Percentiles rank a stretch among this genome's conserved stretches.
Conservation (phyloP, 2,797 vertebrate species). For the Xenentodon cancila region DNA sequence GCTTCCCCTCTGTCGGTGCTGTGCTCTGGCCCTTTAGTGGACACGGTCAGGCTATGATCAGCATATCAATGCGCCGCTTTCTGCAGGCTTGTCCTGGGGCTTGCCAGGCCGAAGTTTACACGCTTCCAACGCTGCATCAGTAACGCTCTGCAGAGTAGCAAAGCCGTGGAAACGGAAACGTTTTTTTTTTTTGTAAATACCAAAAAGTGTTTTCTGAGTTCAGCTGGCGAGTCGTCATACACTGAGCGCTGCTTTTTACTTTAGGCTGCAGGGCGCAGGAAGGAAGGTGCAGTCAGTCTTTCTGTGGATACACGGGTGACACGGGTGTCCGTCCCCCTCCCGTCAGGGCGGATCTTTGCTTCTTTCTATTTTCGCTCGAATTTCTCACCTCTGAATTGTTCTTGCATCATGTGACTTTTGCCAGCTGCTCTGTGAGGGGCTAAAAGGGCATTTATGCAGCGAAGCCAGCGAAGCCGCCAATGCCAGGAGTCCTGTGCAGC, state of each 20-base stretch:
- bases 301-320: conserved; percentile 4
- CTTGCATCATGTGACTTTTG: conserved; percentile 18
- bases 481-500: conserved; percentile 72
- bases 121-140: conserved; percentile 60
- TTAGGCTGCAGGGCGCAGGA: background rate
- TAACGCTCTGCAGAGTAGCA: conserved; percentile 52
- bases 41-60: conserved; percentile 60
- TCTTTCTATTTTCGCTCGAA: conserved; percentile 17
- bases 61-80: conserved; percentile 74
- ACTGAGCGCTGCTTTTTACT: background rate
- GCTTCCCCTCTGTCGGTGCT: conserved; percentile 45
- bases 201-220: conserved; percentile 8
- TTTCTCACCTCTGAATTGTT: conserved; percentile 41
- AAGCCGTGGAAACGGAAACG: conserved; percentile 14
- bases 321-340: conserved; percentile 6
- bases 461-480: conserved; percentile 54
- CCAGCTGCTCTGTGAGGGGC: conserved; percentile 38
- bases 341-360: background rate
- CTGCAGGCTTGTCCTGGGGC: conserved; percentile 40
- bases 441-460: conserved; percentile 54
- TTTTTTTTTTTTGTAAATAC: conserved; percentile 23
- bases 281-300: background rate
- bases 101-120: conserved; percentile 52
- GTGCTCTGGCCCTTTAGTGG: conserved; percentile 40
- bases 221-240: background rate